Base-by-base conservation (phyloP, 1,140 invertebrate species). In the Sminthurinus signatus region DNA sequence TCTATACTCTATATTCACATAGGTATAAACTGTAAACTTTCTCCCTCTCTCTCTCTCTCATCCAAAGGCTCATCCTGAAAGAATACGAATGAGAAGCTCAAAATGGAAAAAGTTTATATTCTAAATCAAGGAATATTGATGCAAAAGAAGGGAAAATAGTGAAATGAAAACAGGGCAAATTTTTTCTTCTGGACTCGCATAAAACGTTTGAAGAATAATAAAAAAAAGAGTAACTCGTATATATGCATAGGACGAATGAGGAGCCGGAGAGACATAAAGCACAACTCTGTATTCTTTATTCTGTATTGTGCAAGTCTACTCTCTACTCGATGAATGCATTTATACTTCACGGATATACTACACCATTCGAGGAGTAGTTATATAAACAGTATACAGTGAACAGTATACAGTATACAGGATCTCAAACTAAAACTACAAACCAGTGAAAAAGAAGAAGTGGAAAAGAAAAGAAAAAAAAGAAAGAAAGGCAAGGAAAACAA, bases 121-220 rank as follows among this genome's bases (percentile, higher is more conserved):
- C 63, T 65, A 65, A 65, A 65, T 65, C 63, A 65, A 65, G 63
- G 60, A 67, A 68, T 64, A 68, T 68, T 68, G 65, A 68, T 68
- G 65, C 59, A 64, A 48, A 64, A 50, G 43, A 46, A 60, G 48
- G 46, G 65, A 58, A 61, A 62, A 63, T 62, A 63, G 65, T 39
- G 65, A 63, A 68, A 62, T 68, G 61, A 68, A 68, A 63, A 63
- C 65, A 60, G 55, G 48, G 42, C 48, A 57, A 62, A 62, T 63
- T 68, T 68, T 62, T 69, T 62, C 42, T n/a, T 65, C 50, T 60
- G 65, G 48, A 57, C 59, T 63, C 54, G 39, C 61, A 70, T 70
- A 66, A 70, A 70, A 70, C 68, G 68, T 70, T 70, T 70, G 64
- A 67, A 62, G 68, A 70, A 70, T 70, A 70, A 70, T 70, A 70